These are phyloP conservation scores for Brachionus paranguensis DNA, from an alignment of 1,140 invertebrate genomes.

Conservation along the genomic window DNA sequence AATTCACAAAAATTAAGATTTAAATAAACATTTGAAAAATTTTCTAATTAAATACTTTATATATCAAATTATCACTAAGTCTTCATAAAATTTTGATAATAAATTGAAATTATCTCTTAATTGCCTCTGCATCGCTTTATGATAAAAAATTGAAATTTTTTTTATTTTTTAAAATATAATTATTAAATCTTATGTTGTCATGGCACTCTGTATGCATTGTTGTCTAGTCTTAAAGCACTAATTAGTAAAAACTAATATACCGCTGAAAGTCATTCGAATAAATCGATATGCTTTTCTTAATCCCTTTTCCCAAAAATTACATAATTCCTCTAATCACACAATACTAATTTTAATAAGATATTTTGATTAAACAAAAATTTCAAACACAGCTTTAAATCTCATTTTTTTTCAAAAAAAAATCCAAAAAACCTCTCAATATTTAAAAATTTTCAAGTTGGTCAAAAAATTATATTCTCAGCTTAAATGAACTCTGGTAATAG, in stretches of 20 bases:
- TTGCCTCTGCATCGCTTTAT: not conserved
- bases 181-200: not conserved
- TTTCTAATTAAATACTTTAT: not conserved
- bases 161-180: not conserved
- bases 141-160: no score
- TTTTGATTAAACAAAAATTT: not conserved
- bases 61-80: not conserved
- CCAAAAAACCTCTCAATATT: not conserved
- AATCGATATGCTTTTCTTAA: not conserved
- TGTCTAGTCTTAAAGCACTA: not conserved
- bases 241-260: not conserved
- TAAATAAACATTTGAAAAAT: slow-evolving; percentile 6
- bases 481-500: not conserved
- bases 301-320: not conserved
- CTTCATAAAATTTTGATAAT: not conserved
- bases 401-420: not conserved
- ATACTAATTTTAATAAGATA: not conserved
- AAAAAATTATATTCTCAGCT: not conserved
- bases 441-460: not conserved
- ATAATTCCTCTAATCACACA: not conserved
- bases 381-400: not conserved
- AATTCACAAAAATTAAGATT: not conserved
- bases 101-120: not conserved
- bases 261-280: not conserved
- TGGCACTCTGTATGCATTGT: not conserved